phyloP scores from a whole-genome alignment of 2,797 vertebrate genomes.

The Poecilia picta region DNA sequence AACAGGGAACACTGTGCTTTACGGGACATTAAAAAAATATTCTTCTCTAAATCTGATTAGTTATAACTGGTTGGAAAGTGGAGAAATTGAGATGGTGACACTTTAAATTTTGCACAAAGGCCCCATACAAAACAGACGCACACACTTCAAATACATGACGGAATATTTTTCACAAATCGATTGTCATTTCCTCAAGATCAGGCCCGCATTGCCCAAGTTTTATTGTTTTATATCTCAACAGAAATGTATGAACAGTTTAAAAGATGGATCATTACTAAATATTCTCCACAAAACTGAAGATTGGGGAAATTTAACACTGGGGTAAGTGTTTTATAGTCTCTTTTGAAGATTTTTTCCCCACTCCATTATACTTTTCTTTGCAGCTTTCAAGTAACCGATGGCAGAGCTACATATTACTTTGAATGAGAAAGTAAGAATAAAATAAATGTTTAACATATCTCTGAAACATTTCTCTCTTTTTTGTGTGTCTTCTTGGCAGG shows the following conservation, averaged over 20 bases:
- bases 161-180: neutral
- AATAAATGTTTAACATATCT: constrained; percentile 28
- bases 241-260: neutral
- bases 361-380: neutral
- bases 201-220: neutral
- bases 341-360: neutral
- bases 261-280: neutral
- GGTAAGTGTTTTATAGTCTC: neutral
- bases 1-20: neutral
- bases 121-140: neutral
- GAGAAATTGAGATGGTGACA: neutral
- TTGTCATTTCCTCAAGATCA: neutral
- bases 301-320: neutral
- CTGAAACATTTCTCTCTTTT: constrained; percentile 21
- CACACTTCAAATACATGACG: neutral
- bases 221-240: neutral
- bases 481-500: neutral
- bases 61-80: neutral
- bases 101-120: neutral
- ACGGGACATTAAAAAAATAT: neutral
- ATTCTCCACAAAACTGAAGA: neutral
- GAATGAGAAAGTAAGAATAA: neutral
- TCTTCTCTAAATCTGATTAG: neutral
- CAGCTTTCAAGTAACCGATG: neutral
- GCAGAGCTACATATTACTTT: neutral